phyloP scores from a whole-genome alignment of 2,888 invertebrate genomes.

The Andrena bicolor region DNA sequence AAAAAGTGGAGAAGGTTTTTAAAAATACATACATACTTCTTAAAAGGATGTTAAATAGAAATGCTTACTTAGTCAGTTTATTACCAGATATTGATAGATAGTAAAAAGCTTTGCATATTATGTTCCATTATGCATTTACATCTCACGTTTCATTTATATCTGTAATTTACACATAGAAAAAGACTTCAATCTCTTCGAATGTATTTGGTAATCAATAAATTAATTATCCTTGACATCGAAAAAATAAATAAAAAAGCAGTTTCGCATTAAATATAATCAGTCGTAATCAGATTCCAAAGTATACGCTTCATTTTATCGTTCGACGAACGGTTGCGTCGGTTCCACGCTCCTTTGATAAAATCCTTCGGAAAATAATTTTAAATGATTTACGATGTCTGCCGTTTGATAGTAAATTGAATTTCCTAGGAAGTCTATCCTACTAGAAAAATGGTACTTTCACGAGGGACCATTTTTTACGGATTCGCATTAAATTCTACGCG shows the following conservation, averaged over 20 bases:
- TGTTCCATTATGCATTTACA: neutral
- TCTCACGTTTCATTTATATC: neutral
- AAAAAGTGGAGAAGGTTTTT: too few species aligned
- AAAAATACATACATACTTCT: neutral
- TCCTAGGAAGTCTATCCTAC: constrained; percentile 15
- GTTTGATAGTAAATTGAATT: constrained; percentile 50
- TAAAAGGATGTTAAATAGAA: neutral
- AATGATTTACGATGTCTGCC: constrained; percentile 40
- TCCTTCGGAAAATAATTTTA: constrained; percentile 24
- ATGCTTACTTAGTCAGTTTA: neutral
- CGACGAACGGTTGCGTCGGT: neutral
- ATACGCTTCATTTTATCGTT: neutral
- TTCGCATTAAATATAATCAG: too few species aligned
- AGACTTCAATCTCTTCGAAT: neutral
- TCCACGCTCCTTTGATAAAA: neutral
- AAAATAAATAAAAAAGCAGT: neutral
- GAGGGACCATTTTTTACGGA: constrained; percentile 52
- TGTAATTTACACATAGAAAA: neutral
- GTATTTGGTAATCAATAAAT: neutral
- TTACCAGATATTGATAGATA: neutral
- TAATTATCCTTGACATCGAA: neutral
- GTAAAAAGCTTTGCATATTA: neutral
- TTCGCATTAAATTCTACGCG: constrained; percentile 49
- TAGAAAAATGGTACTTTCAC: constrained; percentile 39
- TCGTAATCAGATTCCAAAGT: neutral